Evolutionary conservation across 2,888 invertebrate species (phyloP).

Genomic region (Eueremaeus valkanovi): DNA sequence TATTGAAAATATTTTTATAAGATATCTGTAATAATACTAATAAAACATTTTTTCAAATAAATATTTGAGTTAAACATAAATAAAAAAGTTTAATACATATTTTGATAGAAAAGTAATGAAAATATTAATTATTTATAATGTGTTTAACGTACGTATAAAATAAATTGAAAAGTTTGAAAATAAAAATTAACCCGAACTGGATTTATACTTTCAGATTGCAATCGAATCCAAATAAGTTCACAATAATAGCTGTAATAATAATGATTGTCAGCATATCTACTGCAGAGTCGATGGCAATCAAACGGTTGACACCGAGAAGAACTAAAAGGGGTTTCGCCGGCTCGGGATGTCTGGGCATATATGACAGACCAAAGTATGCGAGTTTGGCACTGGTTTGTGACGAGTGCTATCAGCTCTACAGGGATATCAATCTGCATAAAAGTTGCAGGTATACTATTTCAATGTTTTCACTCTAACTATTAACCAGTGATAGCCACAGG

Average conservation of each 20-base stretch:
- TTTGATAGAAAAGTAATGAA: too few relatives aligned
- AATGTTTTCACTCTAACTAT: constrained; percentile 46
- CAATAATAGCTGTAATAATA: neutral
- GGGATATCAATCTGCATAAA: constrained; percentile 43
- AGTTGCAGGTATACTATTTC: constrained; percentile 45
- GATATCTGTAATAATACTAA: too few relatives aligned
- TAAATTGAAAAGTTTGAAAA: too few relatives aligned
- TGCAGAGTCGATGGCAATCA: neutral
- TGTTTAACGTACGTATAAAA: too few relatives aligned
- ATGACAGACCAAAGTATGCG: constrained; percentile 46
- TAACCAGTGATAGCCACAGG: too few relatives aligned
- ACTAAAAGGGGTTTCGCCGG: constrained; percentile 40
- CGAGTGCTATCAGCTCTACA: constrained; percentile 46
- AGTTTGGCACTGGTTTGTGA: constrained; percentile 46
- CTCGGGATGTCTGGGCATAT: constrained; percentile 45
- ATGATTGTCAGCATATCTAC: neutral
- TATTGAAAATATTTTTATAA: too few relatives aligned
- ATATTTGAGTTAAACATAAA: too few relatives aligned
- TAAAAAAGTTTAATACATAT: too few relatives aligned
- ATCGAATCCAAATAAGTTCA: neutral
- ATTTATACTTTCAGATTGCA: neutral
- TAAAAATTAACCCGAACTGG: too few relatives aligned
- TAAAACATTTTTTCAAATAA: too few relatives aligned
- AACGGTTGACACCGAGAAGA: neutral
- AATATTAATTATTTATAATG: too few relatives aligned